Base-by-base conservation (phyloP, 2,888 invertebrate genomes). In the Hermodice carunculata region DNA sequence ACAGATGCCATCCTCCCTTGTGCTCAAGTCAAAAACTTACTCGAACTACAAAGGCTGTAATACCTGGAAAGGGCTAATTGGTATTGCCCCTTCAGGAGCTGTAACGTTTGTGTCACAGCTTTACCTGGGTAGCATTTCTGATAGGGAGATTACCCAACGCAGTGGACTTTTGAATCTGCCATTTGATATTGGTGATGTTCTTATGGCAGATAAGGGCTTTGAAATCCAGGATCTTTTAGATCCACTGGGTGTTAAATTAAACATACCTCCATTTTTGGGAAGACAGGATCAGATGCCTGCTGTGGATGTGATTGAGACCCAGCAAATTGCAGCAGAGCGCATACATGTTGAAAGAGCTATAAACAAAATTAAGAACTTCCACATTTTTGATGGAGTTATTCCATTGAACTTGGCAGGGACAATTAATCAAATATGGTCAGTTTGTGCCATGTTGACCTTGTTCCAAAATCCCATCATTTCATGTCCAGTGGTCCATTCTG, bases 191-290 rank as follows among this genome's bases (percentile, higher is more conserved):
- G 67, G 69, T n/a, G 70, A 72, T 52, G 62, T 61, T 19, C 61
- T 72, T 1, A 71, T 71, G 67, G 69, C 66, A 11, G 70, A 73
- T 40, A 71, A 69, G 28, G 70, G 69, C 1, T 71, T 73, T 54
- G 17, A 53, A 28, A 65, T 69, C 11, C n/a, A 46, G 4, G 67
- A 70, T 24, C 42, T 66, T 19, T 54, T 63, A 22, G 57, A 61
- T 31, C 51, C 62, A 28, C 42, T 28, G 46, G 59, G 59, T 1
- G 24, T 68, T 31, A 26, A 51, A 19, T 19, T 72, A 1, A 67
- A 66, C n/a, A 57, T 69, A 17, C 71, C 66, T 0, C 68, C 71
- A 43, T 51, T 64, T 24, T 40, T 51, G 22, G 24, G 14, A 40
- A 32, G 40, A 2, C 22, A 26, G 6, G 29, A 19, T 8, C 29